Conservation (phyloP, 2,797 vertebrate species). For the Leptoclinus maculatus region DNA sequence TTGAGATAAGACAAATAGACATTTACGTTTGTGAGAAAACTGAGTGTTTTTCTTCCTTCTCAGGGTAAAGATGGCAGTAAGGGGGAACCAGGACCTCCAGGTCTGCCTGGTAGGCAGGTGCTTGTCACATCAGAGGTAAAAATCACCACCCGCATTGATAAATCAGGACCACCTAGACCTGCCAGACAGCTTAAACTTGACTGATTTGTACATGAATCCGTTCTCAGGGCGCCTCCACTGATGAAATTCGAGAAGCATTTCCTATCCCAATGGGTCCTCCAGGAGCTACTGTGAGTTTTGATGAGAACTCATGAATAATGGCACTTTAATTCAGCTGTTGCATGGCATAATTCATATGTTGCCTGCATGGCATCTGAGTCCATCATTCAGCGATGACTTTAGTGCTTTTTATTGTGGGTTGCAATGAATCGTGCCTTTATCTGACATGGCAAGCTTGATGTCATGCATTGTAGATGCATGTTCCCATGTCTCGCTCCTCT, state of each 20-base stretch:
- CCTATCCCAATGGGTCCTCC: slow-evolving; percentile 84
- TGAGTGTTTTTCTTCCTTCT: neutral
- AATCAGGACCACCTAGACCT: neutral
- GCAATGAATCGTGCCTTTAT: slow-evolving; percentile 16
- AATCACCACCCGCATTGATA: neutral
- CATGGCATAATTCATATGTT: slow-evolving; percentile 36
- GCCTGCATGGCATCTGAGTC: slow-evolving; percentile 27
- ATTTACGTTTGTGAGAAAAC: neutral
- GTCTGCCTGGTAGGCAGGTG: slow-evolving; percentile 81
- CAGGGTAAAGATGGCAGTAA: slow-evolving; percentile 83
- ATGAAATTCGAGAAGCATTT: slow-evolving; percentile 81
- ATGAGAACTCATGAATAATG: slow-evolving; percentile 25
- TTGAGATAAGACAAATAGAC: neutral
- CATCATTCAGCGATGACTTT: slow-evolving; percentile 24
- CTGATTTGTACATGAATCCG: slow-evolving; percentile 4
- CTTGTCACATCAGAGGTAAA: slow-evolving; percentile 81
- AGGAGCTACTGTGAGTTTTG: slow-evolving; percentile 79
- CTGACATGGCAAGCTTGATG: slow-evolving; percentile 27
- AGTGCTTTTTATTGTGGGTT: slow-evolving; percentile 38
- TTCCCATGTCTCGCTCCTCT: slow-evolving; percentile 56
- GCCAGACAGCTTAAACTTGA: neutral
- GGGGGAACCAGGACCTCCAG: slow-evolving; percentile 83
- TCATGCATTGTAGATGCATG: slow-evolving; percentile 64
- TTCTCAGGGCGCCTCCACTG: slow-evolving; percentile 75
- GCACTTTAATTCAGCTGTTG: slow-evolving; percentile 26